phyloP scores from a whole-genome alignment of 35 echinoderm and acorn worm genomes.

The Apostichopus parvimensis region DNA sequence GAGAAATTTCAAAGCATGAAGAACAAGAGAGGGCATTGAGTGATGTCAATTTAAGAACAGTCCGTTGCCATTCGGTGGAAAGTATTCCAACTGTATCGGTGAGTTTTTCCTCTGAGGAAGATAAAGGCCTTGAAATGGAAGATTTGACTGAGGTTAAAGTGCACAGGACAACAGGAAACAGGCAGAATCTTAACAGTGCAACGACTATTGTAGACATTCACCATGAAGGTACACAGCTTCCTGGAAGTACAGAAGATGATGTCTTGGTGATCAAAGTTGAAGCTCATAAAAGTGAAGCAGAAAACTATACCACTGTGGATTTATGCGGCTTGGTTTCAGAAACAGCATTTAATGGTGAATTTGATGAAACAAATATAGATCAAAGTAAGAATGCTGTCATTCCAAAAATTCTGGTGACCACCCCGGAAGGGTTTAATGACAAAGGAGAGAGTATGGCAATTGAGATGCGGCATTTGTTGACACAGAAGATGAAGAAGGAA shows the following conservation, averaged over 20 bases:
- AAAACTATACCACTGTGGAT: neutral
- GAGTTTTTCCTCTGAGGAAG: conserved; percentile 58
- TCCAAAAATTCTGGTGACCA: conserved; percentile 49
- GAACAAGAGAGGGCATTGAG: conserved; percentile 68
- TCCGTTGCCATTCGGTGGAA: conserved; percentile 77
- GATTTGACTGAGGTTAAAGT: conserved; percentile 57
- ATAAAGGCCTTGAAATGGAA: conserved; percentile 46
- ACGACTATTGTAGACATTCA: conserved; percentile 57
- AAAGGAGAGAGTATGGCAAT: conserved; percentile 42
- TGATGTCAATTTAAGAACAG: conserved; percentile 79
- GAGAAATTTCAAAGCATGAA: conserved; percentile 35
- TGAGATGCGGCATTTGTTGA: conserved; percentile 49
- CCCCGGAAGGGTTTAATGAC: neutral
- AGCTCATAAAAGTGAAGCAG: neutral
- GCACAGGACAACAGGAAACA: neutral
- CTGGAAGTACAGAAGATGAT: conserved; percentile 65
- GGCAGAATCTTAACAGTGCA: neutral
- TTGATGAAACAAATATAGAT: conserved; percentile 24
- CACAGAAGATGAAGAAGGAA: conserved; percentile 16
- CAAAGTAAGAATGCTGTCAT: conserved; percentile 2
- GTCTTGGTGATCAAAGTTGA: conserved; percentile 59
- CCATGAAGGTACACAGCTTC: conserved; percentile 5
- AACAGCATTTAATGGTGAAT: neutral
- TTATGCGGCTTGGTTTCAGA: neutral
- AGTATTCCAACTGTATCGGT: conserved; percentile 72